Conservation (phyloP, 2,113 vertebrate species). For the Anseranas semipalmata region DNA sequence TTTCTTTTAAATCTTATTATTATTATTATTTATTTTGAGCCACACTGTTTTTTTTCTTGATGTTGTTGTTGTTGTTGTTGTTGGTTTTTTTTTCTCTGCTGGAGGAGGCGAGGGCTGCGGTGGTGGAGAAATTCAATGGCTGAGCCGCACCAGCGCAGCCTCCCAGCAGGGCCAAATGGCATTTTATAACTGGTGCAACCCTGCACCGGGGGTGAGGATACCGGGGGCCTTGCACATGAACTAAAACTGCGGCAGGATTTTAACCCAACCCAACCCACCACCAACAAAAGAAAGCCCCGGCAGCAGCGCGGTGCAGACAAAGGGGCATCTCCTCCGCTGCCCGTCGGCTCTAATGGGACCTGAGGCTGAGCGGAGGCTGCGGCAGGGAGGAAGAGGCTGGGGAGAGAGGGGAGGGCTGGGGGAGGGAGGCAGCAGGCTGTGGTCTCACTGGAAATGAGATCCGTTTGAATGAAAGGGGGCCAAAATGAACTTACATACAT, state of each 20-base stretch:
- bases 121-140: neutral
- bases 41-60: neutral
- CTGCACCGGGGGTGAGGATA: constrained; percentile 8
- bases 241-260: constrained; percentile 38
- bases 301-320: constrained; percentile 12
- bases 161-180: constrained; percentile 59
- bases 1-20: neutral
- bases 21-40: neutral
- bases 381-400: neutral
- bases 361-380: neutral
- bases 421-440: neutral
- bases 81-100: no score
- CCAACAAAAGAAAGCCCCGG: neutral
- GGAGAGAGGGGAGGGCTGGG: neutral
- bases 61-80: no score
- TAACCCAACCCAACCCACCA: constrained; percentile 23
- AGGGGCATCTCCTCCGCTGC: constrained; percentile 11
- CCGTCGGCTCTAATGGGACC: neutral
- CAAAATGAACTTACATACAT: constrained; percentile 23
- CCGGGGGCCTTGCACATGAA: constrained; percentile 48
- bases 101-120: neutral
- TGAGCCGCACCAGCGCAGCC: neutral
- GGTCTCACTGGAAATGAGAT: constrained; percentile 36
- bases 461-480: neutral
- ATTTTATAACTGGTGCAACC: constrained; percentile 55